Conservation (phyloP, 2,888 invertebrate species). For the Ornithoptera priamus region DNA sequence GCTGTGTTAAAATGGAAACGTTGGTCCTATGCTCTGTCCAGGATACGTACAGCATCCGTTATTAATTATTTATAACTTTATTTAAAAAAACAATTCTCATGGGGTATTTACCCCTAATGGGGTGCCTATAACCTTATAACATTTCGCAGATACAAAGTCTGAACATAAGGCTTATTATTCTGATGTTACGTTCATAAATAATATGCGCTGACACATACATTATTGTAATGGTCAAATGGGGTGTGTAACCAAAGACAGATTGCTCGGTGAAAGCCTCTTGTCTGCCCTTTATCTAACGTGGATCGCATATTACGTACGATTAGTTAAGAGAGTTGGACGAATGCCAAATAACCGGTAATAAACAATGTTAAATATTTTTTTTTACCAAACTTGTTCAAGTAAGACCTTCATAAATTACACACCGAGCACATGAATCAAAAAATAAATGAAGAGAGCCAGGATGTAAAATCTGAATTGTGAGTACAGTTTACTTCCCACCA, state of each 20-base stretch:
- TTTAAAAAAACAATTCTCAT: neutral
- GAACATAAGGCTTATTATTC: conserved; percentile 9
- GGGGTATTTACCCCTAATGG: too few species aligned
- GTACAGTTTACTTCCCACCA: too few species aligned
- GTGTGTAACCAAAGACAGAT: conserved; percentile 49
- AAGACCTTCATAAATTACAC: neutral
- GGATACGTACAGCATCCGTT: too few species aligned
- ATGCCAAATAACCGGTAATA: conserved; percentile 34
- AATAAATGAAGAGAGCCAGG: too few species aligned
- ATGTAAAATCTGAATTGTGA: too few species aligned
- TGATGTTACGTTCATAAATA: conserved; percentile 18
- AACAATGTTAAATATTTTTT: conserved; percentile 8
- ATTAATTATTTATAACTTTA: too few species aligned
- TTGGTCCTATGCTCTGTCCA: too few species aligned
- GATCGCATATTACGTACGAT: conserved; percentile 33
- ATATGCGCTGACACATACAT: conserved; percentile 31
- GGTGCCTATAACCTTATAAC: neutral
- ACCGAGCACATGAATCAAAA: neutral
- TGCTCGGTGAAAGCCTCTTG: conserved; percentile 38
- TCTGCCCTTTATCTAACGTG: conserved; percentile 33
- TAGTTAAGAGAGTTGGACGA: conserved; percentile 39
- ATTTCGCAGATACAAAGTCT: neutral
- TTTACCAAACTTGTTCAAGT: neutral
- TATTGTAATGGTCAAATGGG: conserved; percentile 45
- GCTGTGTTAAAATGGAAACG: too few species aligned